Conservation (phyloP, 1,140 invertebrate genomes). For the Dryas iulia region DNA sequence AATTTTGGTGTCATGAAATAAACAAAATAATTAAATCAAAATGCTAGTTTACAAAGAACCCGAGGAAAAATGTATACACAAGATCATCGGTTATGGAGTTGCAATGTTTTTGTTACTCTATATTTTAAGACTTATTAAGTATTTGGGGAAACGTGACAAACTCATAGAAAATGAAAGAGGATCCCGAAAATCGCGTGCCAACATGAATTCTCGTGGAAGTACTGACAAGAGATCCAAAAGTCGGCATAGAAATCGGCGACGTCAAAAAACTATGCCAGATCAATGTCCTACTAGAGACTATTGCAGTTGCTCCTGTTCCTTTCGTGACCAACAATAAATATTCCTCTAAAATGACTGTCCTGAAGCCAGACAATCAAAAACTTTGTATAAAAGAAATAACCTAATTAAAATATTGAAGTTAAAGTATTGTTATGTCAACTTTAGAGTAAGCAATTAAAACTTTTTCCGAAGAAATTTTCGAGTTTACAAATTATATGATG, state of each 20-base stretch:
- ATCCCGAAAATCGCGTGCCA: not conserved
- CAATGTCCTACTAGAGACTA: not conserved
- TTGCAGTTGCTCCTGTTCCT: not conserved
- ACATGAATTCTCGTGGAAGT: not conserved
- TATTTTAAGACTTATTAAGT: conserved; percentile 13
- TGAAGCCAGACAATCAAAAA: conserved; percentile 10
- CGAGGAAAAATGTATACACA: conserved; percentile 11
- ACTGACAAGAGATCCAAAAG: conserved; percentile 9
- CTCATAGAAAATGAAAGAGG: not conserved
- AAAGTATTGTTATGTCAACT: conserved; percentile 25
- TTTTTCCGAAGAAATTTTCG: conserved; percentile 21
- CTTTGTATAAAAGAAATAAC: conserved; percentile 21
- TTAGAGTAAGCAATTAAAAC: conserved; percentile 32
- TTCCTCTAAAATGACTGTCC: not conserved
- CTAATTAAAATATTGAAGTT: conserved; percentile 11
- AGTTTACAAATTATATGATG: conserved; percentile 28
- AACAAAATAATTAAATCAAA: not conserved
- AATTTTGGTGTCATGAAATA: not conserved
- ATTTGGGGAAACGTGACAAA: not conserved
- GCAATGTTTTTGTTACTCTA: conserved; percentile 10
- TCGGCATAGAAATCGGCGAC: conserved; percentile 8
- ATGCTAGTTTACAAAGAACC: conserved; percentile 23
- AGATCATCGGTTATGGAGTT: conserved; percentile 9
- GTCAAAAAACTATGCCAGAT: not conserved
- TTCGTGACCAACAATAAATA: not conserved